Conservation (phyloP, 2,888 invertebrate species). For the Taphrorychus bicolor region DNA sequence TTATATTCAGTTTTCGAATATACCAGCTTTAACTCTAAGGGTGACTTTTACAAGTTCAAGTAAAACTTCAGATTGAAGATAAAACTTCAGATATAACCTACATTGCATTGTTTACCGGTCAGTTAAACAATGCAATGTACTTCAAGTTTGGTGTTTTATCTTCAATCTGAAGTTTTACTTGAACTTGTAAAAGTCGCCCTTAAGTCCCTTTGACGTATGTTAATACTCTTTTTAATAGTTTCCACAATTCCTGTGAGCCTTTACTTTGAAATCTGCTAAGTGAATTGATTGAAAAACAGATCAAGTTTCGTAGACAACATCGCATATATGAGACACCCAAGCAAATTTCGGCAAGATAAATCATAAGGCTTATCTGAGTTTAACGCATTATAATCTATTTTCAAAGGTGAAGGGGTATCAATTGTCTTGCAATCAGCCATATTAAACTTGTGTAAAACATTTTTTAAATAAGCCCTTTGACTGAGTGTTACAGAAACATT, state of each 20-base stretch:
- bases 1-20: constrained; percentile 43
- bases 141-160: too few relatives aligned
- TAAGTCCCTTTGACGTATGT: constrained; percentile 48
- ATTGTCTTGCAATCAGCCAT: constrained; percentile 43
- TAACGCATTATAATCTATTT: constrained; percentile 45
- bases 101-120: too few relatives aligned
- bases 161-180: too few relatives aligned
- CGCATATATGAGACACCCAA: constrained; percentile 42
- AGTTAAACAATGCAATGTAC: too few relatives aligned
- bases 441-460: constrained; percentile 45
- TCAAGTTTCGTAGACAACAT: constrained; percentile 43
- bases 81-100: too few relatives aligned
- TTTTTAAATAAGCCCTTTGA: constrained; percentile 42
- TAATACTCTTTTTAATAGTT: constrained; percentile 45
- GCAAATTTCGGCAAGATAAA: constrained; percentile 42
- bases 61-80: too few relatives aligned
- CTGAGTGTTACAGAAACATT: constrained; percentile 21
- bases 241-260: constrained; percentile 46
- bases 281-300: constrained; percentile 45
- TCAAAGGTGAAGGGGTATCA: constrained; percentile 43
- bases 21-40: constrained; percentile 45
- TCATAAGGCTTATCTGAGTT: constrained; percentile 44
- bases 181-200: too few relatives aligned
- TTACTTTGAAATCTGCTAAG: constrained; percentile 47
- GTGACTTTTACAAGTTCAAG: too few relatives aligned